Evolutionary conservation across 1,140 invertebrate genomes (phyloP), one percentile per base, ranked within the genome.

Genomic region (Micrasema longulum): DNA sequence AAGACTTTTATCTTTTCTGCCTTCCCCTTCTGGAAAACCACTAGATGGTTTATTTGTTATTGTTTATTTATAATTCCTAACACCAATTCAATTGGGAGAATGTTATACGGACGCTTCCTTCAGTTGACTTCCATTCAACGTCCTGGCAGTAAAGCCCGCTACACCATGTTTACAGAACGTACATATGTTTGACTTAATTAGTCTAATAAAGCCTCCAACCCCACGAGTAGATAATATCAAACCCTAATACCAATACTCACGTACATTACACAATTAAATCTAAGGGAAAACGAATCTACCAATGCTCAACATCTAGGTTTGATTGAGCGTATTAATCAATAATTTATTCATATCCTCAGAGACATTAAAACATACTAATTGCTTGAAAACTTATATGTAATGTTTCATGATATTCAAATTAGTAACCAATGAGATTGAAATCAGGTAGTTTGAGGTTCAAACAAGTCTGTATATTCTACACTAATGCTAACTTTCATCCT

Each of bases 101-200:
- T n/a, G 11, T 31, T 31, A 31, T 4, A 31, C 26, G 26, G 26
- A 31, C 26, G 7, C 7, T 31, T 31, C 26, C 26, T 7, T 31
- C n/a, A 55, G 7, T 55, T 16, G 52, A 55, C 10, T 36, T 55
- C 23, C 52, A 35, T 12, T 55, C 55, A 43, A 20, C 35, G 55
- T 18, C 35, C 55, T 18, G 16, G 10, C 14, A n/a, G n/a, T 57
- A 7, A 47, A 41, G 41, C 60, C 47, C 23, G n/a, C 69, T 60
- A 36, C 47, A n/a, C n/a, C n/a, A 63, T 75, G 62, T 72, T 72
- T 75, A 75, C 74, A 69, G 47, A 63, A 47, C 68, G 63, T 50
- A 47, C 68, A 53, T 50, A 47, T 75, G 74, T 75, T 75, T 75
- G 53, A 50, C 62, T 65, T 70, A 75, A 75, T 75, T 75, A 75